Evolutionary conservation across 2,888 invertebrate genomes (phyloP).

Genomic region (Philaethria dido): DNA sequence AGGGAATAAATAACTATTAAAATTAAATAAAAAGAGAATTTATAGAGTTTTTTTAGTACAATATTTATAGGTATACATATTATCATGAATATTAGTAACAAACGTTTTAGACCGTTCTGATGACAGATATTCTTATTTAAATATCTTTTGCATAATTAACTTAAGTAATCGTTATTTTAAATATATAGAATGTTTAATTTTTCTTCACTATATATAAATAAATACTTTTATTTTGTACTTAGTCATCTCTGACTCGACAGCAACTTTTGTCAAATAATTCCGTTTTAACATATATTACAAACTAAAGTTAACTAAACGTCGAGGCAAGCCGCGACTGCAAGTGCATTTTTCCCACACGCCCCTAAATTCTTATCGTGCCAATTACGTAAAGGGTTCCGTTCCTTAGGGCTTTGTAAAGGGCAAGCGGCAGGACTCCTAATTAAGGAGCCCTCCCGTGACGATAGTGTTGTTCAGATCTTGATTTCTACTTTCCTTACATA

Average conservation of each 20-base stretch:
- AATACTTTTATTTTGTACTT: too few relatives aligned
- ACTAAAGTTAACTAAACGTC: conserved; percentile 14
- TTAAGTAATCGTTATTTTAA: too few relatives aligned
- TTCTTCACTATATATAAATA: too few relatives aligned
- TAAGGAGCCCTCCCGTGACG: conserved; percentile 70
- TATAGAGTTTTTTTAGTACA: not conserved
- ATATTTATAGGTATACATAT: too few relatives aligned
- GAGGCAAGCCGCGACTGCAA: conserved; percentile 56
- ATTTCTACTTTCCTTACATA: conserved; percentile 33
- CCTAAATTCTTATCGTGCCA: conserved; percentile 81
- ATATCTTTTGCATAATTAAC: too few relatives aligned
- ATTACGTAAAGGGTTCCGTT: conserved; percentile 74
- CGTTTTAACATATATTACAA: not conserved
- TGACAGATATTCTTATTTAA: too few relatives aligned
- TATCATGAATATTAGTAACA: not conserved
- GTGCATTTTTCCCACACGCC: conserved; percentile 76
- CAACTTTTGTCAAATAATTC: too few relatives aligned
- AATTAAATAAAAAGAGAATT: not conserved
- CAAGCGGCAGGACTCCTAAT: conserved; percentile 81
- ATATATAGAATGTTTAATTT: too few relatives aligned
- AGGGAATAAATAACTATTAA: not conserved
- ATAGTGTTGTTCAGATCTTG: conserved; percentile 45
- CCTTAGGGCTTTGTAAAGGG: conserved; percentile 69
- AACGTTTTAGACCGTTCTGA: too few relatives aligned
- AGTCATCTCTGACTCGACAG: too few relatives aligned